Evolutionary conservation across 1,140 invertebrate species (phyloP), one percentile per base, ranked within the genome.

Genomic region (Pemphigus obesinymphae): DNA sequence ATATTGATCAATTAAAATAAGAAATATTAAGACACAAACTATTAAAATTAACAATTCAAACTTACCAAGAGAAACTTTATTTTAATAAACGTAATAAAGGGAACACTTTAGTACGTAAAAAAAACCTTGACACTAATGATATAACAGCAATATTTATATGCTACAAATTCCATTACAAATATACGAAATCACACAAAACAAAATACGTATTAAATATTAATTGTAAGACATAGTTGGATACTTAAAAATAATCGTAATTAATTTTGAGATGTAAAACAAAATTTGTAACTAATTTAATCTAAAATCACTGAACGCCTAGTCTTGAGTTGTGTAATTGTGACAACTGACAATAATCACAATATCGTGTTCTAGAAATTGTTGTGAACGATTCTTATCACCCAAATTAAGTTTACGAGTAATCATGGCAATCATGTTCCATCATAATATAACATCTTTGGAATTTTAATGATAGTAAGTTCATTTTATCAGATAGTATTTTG

Each of bases 41-140:
- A 20, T 63, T 7, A 26, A n/a, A 26, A 26, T 45, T 0, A 70
- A 78, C 7, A 61, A 23, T 40, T 5, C 2, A 61, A 58, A 80
- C 53, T 61, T 63, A 80, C 76, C 55, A n/a, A 37, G 40, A 45
- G 23, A 45, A 43, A 2, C 7, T 80, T 63, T 45, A 20, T 26
- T 1, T 29, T 61, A 11, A n/a, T 26, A 50, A 31, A 13, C 6
- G 13, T 6, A 31, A 45, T 29, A 80, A 80, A 20, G 23, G 7
- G 37, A 20, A 29, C 40, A 55, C 17, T 40, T 26, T 15, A 37
- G 0, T 29, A 20, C 17, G n/a, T 37, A 10, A n/a, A 8, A 50
- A 78, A 78, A 78, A 58, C 75, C 75, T 78, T 78, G 75, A 78
- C 75, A 78, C 75, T 78, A 78, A 55, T 78, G 75, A 37, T 29